These are phyloP conservation scores for Cosmopolites sordidus DNA, from an alignment of 2,888 invertebrate genomes.

Conservation along the genomic window DNA sequence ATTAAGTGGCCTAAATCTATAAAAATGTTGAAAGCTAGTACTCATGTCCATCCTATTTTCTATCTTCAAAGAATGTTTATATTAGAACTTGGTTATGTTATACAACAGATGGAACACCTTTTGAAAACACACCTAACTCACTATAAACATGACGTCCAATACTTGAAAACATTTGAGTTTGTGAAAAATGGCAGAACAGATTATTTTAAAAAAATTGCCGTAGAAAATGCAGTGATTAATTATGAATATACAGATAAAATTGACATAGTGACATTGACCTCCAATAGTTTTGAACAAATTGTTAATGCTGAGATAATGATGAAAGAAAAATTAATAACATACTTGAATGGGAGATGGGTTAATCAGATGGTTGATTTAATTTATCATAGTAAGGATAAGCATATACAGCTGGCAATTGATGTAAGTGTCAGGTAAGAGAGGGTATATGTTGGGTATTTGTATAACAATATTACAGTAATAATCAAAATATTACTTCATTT, in stretches of 20 bases:
- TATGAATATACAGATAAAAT: not conserved
- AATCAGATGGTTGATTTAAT: constrained; percentile 15
- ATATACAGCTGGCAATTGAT: constrained; percentile 20
- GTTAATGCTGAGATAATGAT: constrained; percentile 14
- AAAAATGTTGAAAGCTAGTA: constrained; percentile 27
- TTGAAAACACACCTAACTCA: constrained; percentile 15
- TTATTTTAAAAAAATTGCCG: not conserved
- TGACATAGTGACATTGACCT: constrained; percentile 3
- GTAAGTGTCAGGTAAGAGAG: constrained; percentile 18
- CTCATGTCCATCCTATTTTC: constrained; percentile 22
- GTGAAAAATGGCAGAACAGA: constrained; percentile 11
- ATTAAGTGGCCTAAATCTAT: constrained; percentile 28
- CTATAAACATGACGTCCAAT: constrained; percentile 7
- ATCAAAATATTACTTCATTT: constrained; percentile 26
- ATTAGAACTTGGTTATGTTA: constrained; percentile 16
- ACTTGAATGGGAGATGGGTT: constrained; percentile 8
- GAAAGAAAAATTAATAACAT: constrained; percentile 8
- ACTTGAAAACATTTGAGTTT: constrained; percentile 16
- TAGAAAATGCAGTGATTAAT: constrained; percentile 9
- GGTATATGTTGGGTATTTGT: not conserved
- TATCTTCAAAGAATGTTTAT: constrained; percentile 33
- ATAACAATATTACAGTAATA: not conserved
- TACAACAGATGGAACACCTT: constrained; percentile 14
- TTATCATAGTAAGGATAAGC: constrained; percentile 19
- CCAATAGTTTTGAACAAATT: constrained; percentile 14